phyloP scores from a whole-genome alignment of 2,888 invertebrate genomes.

The Agrochola macilenta region DNA sequence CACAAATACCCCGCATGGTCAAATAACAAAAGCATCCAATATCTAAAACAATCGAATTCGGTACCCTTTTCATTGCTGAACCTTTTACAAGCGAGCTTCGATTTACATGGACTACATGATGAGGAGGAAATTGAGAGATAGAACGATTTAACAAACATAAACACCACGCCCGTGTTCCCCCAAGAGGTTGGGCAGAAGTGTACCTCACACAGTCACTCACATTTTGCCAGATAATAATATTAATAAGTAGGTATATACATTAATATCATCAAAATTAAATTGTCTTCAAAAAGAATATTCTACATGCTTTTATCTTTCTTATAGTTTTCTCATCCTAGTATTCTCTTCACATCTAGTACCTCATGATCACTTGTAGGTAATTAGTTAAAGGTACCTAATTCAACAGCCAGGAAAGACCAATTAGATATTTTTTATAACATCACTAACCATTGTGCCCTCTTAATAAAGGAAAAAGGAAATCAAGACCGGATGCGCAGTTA shows the following conservation, averaged over 20 bases:
- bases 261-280: background rate
- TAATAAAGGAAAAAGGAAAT: constrained; percentile 62
- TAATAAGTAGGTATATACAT: too few relatives aligned
- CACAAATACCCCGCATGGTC: background rate
- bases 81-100: background rate
- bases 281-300: background rate
- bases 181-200: too few relatives aligned
- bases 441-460: constrained; percentile 14
- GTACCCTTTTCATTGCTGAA: too few relatives aligned
- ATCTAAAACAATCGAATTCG: background rate
- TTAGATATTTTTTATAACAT: constrained; percentile 28
- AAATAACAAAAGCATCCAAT: background rate
- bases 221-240: too few relatives aligned
- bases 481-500: constrained; percentile 48
- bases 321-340: too few relatives aligned
- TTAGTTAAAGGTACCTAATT: background rate
- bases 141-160: too few relatives aligned
- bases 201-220: too few relatives aligned
- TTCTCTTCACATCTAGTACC: background rate
- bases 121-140: too few relatives aligned
- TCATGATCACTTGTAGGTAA: background rate
- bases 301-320: background rate
- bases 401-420: constrained; percentile 6
- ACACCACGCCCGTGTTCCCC: too few relatives aligned
- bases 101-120: background rate